Conservation (phyloP, 2,888 invertebrate genomes). For the Eurytoma californica region DNA sequence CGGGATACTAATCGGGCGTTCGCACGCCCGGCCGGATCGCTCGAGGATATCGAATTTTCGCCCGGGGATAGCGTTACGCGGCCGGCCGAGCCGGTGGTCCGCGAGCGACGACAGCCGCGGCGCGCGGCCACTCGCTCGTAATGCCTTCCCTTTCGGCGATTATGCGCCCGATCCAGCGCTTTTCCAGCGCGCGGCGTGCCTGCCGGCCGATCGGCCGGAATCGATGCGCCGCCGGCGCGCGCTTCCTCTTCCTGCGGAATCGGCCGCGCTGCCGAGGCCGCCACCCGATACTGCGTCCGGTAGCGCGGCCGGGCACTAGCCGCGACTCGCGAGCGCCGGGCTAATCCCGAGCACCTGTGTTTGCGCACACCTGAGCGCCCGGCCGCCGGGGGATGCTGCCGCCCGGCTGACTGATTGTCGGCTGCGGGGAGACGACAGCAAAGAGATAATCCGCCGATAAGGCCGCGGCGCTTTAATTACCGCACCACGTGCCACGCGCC, state of each 20-base stretch:
- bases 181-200: conserved; percentile 63
- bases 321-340: too few species aligned
- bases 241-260: conserved; percentile 74
- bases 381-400: conserved; percentile 13
- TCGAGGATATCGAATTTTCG: conserved; percentile 64
- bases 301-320: neutral
- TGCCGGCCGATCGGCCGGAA: conserved; percentile 71
- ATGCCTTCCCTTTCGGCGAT: conserved; percentile 74
- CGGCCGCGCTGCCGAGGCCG: conserved; percentile 65
- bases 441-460: conserved; percentile 68
- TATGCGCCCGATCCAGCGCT: conserved; percentile 65
- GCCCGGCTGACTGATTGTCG: conserved; percentile 69
- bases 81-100: conserved; percentile 71
- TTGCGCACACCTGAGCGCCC: conserved; percentile 31
- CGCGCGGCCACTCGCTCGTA: conserved; percentile 72
- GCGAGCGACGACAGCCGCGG: conserved; percentile 59
- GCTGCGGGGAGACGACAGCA: conserved; percentile 67
- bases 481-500: conserved; percentile 71
- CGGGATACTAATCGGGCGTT: conserved; percentile 73
- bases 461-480: conserved; percentile 44
- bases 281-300: neutral
- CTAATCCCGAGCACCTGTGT: neutral
- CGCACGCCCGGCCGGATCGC: conserved; percentile 62
- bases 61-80: conserved; percentile 69
- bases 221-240: conserved; percentile 55